These are phyloP conservation scores for Zosterops japonicus DNA, from an alignment of 2,113 vertebrate species.

Conservation along the genomic window DNA sequence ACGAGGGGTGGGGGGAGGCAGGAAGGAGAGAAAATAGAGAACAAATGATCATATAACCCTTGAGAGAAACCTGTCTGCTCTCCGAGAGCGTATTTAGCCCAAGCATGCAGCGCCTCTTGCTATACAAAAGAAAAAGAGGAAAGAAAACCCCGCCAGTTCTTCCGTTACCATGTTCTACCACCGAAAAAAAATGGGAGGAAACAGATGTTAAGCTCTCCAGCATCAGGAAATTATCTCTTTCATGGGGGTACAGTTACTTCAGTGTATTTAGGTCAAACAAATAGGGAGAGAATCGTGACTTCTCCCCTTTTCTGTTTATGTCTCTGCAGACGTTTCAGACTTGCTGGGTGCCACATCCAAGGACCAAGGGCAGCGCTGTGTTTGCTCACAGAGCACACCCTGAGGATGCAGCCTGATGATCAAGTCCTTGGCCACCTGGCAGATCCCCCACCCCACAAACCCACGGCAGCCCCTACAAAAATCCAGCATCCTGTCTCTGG, in stretches of 20 bases:
- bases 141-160: slow-evolving; percentile 60
- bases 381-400: not conserved
- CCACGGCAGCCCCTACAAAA: not conserved
- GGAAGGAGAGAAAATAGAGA: slow-evolving; percentile 67
- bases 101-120: slow-evolving; percentile 8
- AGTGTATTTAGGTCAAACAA: slow-evolving; percentile 53
- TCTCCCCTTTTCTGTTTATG: not conserved
- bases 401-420: not conserved
- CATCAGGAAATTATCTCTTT: slow-evolving; percentile 63
- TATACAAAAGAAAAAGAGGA: slow-evolving; percentile 66
- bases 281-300: not conserved
- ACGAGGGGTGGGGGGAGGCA: slow-evolving; percentile 44
- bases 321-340: not conserved
- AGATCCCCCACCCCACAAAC: not conserved
- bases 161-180: slow-evolving; percentile 55
- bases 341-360: fast-evolving
- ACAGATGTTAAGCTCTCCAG: slow-evolving; percentile 68
- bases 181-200: slow-evolving; percentile 63
- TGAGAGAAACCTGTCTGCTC: slow-evolving; percentile 64
- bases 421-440: not conserved
- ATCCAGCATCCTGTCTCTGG: fast-evolving
- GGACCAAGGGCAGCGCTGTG: not conserved
- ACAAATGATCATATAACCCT: slow-evolving; percentile 63
- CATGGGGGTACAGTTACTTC: slow-evolving; percentile 47
- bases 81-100: slow-evolving; percentile 14